Evolutionary conservation across 2,888 invertebrate genomes (phyloP).

Genomic region (Hypolimnas misippus): DNA sequence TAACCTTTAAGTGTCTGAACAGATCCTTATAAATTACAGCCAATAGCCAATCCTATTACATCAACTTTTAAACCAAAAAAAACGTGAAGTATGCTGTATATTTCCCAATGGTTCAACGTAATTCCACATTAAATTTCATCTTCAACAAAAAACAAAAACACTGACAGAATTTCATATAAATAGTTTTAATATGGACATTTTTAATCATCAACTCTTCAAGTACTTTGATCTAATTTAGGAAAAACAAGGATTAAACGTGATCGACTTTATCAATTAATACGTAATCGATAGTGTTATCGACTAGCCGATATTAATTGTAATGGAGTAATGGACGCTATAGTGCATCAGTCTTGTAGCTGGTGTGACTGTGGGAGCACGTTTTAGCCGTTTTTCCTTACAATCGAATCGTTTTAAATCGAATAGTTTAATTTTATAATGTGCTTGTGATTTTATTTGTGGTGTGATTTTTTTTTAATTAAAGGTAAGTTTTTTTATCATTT

Average conservation of each 20-base stretch:
- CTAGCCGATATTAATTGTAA: constrained; percentile 1
- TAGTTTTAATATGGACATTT: too few relatives aligned
- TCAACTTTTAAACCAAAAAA: too few relatives aligned
- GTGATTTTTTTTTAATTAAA: background rate
- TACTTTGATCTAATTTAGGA: constrained; percentile 2
- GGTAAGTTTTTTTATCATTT: background rate
- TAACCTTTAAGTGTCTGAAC: too few relatives aligned
- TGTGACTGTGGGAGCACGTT: constrained; percentile 4
- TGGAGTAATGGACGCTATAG: constrained; percentile 2
- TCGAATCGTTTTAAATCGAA: background rate
- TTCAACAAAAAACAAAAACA: too few relatives aligned
- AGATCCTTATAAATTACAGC: too few relatives aligned
- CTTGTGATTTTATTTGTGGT: background rate
- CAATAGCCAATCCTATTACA: too few relatives aligned
- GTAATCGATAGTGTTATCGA: constrained; percentile 11
- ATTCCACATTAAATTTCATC: too few relatives aligned
- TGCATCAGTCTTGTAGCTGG: background rate
- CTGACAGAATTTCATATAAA: too few relatives aligned
- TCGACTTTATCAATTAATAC: constrained; percentile 7
- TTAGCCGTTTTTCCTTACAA: background rate
- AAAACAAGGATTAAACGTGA: background rate
- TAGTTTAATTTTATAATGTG: background rate
- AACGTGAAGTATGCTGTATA: too few relatives aligned
- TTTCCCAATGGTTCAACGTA: too few relatives aligned
- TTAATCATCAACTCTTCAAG: background rate